A percentile compares a stretch with the other conserved stretches of the same genome.
Evolutionary conservation across 2,888 invertebrate genomes (phyloP).

Genomic region (Rambutsinella grinnellia): DNA sequence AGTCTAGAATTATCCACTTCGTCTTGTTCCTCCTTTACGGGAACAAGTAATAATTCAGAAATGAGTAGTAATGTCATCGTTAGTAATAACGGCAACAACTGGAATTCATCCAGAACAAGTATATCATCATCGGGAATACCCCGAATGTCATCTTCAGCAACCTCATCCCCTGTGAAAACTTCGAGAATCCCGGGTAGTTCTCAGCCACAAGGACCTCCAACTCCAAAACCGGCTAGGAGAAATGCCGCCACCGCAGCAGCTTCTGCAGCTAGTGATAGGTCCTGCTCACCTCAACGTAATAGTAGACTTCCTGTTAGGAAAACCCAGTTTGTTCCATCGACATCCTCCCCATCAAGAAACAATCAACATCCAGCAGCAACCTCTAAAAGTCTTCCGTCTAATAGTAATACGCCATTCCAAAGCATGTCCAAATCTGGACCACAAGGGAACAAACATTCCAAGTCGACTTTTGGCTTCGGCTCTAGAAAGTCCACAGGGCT

Average conservation of each 20-base stretch:
- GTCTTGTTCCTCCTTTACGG: not conserved
- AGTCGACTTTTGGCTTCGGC: constrained; percentile 44
- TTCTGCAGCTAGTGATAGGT: not conserved
- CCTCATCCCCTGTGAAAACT: constrained; percentile 10
- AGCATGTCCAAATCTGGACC: constrained; percentile 29
- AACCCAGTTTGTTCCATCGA: constrained; percentile 6
- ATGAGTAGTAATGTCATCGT: constrained; percentile 19
- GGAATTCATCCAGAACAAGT: constrained; percentile 33
- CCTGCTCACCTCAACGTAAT: constrained; percentile 6
- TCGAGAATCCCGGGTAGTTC: constrained; percentile 43
- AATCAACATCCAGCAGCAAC: constrained; percentile 49
- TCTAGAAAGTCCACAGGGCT: not conserved
- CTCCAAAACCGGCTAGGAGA: constrained; percentile 27
- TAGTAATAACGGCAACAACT: constrained; percentile 16
- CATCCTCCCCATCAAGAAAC: not conserved
- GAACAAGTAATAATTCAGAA: constrained; percentile 15
- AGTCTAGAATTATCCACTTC: constrained; percentile 38
- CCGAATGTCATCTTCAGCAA: constrained; percentile 27
- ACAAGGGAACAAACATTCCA: constrained; percentile 41
- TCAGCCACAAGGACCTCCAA: constrained; percentile 30
- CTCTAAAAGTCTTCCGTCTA: constrained; percentile 53
- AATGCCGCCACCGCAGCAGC: constrained; percentile 4
- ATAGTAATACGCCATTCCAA: constrained; percentile 42
- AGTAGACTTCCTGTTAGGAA: constrained; percentile 53
- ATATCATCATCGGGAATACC: constrained; percentile 37